Evolutionary conservation across 2,113 vertebrate species (phyloP), one percentile per base, ranked within the genome.

Genomic region (Buteo buteo): DNA sequence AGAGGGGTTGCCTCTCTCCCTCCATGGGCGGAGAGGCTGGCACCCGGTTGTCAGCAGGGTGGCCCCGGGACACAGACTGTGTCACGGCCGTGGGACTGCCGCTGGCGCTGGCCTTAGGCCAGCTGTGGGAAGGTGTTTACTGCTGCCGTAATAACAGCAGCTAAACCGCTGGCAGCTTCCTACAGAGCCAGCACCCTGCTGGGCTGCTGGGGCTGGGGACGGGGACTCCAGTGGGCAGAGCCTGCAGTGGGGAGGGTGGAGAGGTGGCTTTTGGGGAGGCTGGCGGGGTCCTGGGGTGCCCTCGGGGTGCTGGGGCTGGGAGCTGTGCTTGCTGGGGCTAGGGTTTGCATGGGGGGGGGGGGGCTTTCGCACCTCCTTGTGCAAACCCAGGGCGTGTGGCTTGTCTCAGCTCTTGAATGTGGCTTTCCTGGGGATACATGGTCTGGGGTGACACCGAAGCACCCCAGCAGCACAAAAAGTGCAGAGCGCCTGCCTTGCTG

Each of bases 401-500:
- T 57, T 32, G 16, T 52, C 20, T 16, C 9, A 2, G 45, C 3
- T 38, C 65, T 22, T 38, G 47, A 50, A 57, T 0, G 4, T 0
- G 5, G 34, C 7, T 59, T 66, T 49, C 45, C 31, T 67, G 8
- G 7, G 28, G 50, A 32, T 16, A 47, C 0, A 0, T 31, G 12
- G 9, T 42, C 24, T 40, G 69, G 55, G 44, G 57, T 36, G 38
- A 42, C 49, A 45, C 6, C 1, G 4, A 28, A 26, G 17, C 13
- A 40, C 6, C 19, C 47, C 47, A 34, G 70, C 58, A 66, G 10
- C 2, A 0, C 28, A 10, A 13, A 9, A 76, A 70, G 34, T 6
- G 28, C 42, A n/a, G 24, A 62, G 36, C 6, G 0, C 14, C 47
- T 2, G 0, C 86, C 47, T 67, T 44, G 42, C 54, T 57, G 45